phyloP scores from a whole-genome alignment of 2,797 vertebrate species.

The Enteromius fasciolatus region DNA sequence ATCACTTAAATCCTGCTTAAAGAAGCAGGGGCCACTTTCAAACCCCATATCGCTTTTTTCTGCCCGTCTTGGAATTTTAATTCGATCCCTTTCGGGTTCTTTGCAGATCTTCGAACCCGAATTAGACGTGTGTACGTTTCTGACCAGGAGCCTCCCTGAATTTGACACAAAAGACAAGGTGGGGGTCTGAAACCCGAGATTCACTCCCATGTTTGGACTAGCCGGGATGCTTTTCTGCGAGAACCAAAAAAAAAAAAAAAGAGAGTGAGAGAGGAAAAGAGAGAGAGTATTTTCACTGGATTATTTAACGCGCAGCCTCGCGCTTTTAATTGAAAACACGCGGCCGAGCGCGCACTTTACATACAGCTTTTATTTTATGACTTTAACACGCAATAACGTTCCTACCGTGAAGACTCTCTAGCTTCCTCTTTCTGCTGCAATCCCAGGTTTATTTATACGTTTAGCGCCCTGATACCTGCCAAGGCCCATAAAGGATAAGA shows the following conservation, averaged over 20 bases:
- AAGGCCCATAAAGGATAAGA: conserved; percentile 23
- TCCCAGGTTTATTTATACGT: conserved; percentile 35
- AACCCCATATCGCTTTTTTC: conserved; percentile 52
- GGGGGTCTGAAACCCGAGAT: conserved; percentile 56
- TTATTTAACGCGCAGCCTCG: conserved; percentile 51
- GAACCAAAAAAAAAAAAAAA: neutral
- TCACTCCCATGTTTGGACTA: conserved; percentile 56
- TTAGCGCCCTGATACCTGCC: conserved; percentile 13
- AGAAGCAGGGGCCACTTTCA: conserved; percentile 60
- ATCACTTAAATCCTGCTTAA: conserved; percentile 63
- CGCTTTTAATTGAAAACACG: conserved; percentile 56
- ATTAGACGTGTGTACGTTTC: conserved; percentile 58
- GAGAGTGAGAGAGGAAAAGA: neutral
- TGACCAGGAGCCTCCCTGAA: conserved; percentile 37
- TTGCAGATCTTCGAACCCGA: conserved; percentile 48
- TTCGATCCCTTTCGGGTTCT: conserved; percentile 59
- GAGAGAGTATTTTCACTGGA: conserved; percentile 53
- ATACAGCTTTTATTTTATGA: conserved; percentile 25
- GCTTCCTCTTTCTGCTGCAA: conserved; percentile 1
- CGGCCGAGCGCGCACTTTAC: conserved; percentile 8
- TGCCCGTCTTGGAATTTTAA: conserved; percentile 59
- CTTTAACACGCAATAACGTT: conserved; percentile 19
- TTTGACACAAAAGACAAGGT: conserved; percentile 25
- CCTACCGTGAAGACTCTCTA: neutral
- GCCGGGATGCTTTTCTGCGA: conserved; percentile 32